Percentiles rank a stretch among this genome's conserved stretches.
phyloP scores from a whole-genome alignment of 1,140 invertebrate species.

The Maconellicoccus hirsutus region DNA sequence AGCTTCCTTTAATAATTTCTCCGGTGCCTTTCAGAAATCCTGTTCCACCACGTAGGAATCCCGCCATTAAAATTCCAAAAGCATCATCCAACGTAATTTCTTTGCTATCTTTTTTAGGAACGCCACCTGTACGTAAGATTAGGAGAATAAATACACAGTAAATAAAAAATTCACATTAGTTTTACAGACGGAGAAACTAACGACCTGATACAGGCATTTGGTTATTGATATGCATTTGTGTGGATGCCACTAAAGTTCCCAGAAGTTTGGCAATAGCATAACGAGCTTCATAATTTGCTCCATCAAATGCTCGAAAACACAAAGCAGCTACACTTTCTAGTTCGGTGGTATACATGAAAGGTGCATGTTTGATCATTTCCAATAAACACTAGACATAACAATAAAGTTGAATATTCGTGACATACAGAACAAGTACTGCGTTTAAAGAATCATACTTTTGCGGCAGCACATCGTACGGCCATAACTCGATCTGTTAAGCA shows the following conservation, averaged over 20 bases:
- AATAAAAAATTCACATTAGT: too few species aligned
- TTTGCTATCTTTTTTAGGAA: conserved; percentile 38
- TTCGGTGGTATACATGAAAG: conserved; percentile 79
- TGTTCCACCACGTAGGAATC: conserved; percentile 84
- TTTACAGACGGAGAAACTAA: background rate
- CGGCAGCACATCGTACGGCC: conserved; percentile 77
- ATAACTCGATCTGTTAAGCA: conserved; percentile 81
- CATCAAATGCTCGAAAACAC: conserved; percentile 83
- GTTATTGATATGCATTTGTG: conserved; percentile 39
- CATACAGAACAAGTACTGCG: background rate
- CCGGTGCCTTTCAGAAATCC: conserved; percentile 89
- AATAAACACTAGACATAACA: conserved; percentile 54
- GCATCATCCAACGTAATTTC: conserved; percentile 81
- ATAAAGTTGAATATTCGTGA: conserved; percentile 11
- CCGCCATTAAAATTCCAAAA: conserved; percentile 80
- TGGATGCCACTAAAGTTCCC: conserved; percentile 72
- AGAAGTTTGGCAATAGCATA: conserved; percentile 84
- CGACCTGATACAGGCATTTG: background rate
- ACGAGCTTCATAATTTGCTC: conserved; percentile 87
- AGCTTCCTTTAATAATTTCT: conserved; percentile 92
- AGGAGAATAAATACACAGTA: too few species aligned
- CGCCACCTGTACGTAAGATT: too few species aligned
- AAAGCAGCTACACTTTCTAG: conserved; percentile 78
- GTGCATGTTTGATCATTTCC: conserved; percentile 78
- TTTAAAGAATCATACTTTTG: conserved; percentile 44